Conservation (phyloP, 2,113 vertebrate genomes). For the Lophochroa leadbeateri region DNA sequence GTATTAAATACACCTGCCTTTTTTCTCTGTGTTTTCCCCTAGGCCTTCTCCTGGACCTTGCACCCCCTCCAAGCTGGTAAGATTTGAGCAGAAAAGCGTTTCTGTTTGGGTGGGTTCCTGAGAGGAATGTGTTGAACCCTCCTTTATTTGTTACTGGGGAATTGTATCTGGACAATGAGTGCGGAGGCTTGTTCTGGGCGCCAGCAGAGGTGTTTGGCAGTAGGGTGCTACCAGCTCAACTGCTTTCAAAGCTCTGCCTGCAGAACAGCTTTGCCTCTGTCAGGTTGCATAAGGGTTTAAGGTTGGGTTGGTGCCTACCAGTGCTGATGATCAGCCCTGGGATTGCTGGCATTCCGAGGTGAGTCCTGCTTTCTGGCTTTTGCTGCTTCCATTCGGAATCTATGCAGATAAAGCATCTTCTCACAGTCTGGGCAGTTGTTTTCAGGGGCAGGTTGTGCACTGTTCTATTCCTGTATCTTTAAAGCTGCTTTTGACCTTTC, state of each 20-base stretch:
- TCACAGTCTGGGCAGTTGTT: not conserved
- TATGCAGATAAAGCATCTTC: not conserved
- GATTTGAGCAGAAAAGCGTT: not conserved
- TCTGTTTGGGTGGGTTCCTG: not conserved
- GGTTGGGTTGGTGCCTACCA: not conserved
- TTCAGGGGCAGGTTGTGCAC: not conserved
- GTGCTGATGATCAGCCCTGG: not conserved
- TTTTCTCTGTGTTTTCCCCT: not conserved
- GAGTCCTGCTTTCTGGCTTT: too few relatives aligned
- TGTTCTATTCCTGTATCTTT: not conserved
- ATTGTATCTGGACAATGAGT: not conserved
- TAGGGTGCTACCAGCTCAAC: fast-evolving
- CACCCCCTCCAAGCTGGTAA: conserved; percentile 51
- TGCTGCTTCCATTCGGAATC: not conserved
- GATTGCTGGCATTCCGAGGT: not conserved
- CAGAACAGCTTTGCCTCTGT: not conserved
- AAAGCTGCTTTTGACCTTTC: not conserved
- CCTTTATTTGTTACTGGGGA: not conserved
- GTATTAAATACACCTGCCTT: not conserved
- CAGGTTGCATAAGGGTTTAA: not conserved
- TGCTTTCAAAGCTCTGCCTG: not conserved
- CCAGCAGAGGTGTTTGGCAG: not conserved
- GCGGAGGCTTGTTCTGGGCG: not conserved
- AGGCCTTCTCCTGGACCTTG: conserved; percentile 14
- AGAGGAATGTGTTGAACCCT: not conserved